Percentiles rank a stretch among this genome's conserved stretches.
Conservation (phyloP, 2,888 invertebrate species). For the Drosophila meridionalis region DNA sequence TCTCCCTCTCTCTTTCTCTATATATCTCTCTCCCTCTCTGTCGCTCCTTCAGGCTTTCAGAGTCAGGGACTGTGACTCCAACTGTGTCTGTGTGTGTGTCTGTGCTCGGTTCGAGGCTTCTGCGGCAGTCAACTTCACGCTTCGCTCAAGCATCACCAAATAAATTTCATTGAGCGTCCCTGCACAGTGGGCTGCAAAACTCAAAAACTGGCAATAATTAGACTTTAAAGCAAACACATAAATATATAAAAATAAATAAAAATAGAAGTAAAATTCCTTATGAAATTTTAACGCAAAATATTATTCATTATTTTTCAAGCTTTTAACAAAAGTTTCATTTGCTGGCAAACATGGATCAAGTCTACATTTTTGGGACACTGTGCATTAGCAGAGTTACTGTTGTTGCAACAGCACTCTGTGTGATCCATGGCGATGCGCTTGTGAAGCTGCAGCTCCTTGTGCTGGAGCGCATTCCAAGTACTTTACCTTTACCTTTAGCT, state of each 20-base stretch:
- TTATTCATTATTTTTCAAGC: too few species aligned
- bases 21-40: neutral
- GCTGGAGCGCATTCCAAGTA: conserved; percentile 69
- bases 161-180: conserved; percentile 83
- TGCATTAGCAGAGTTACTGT: conserved; percentile 32
- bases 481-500: conserved; percentile 59
- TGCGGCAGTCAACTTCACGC: conserved; percentile 82
- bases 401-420: conserved; percentile 58
- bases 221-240: neutral
- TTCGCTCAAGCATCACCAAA: conserved; percentile 83
- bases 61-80: conserved; percentile 44
- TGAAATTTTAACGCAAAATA: too few species aligned
- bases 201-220: neutral
- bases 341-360: neutral
- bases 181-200: conserved; percentile 55
- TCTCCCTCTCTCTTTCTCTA: neutral
- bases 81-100: conserved; percentile 49
- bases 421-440: conserved; percentile 73
- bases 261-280: too few species aligned
- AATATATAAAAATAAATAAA: too few species aligned
- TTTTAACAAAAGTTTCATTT: too few species aligned
- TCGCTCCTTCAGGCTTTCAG: conserved; percentile 26
- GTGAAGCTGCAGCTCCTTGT: conserved; percentile 57
- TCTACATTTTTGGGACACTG: conserved; percentile 20
- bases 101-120: conserved; percentile 59